Evolutionary conservation across 1,140 invertebrate genomes (phyloP).

Genomic region (Delia radicum): DNA sequence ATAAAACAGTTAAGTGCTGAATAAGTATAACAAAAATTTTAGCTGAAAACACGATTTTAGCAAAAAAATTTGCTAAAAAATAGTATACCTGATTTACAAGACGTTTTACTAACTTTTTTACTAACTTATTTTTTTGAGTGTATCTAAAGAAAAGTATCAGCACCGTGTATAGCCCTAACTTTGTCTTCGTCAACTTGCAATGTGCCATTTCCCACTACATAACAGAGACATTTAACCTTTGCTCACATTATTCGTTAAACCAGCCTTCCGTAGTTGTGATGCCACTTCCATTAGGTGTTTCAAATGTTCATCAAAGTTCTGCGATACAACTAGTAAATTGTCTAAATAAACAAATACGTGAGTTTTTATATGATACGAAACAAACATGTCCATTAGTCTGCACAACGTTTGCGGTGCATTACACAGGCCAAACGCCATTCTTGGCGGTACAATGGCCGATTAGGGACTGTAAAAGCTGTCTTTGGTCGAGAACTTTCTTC

Average conservation of each 20-base stretch:
- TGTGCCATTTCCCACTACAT: background rate
- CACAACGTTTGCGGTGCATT: too few species aligned
- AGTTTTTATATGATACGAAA: background rate
- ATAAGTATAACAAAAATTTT: too few species aligned
- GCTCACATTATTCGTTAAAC: background rate
- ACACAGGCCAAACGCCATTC: slow-evolving; percentile 28
- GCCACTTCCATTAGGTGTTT: background rate
- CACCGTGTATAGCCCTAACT: too few species aligned
- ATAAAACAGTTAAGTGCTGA: too few species aligned
- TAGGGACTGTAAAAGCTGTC: slow-evolving; percentile 25
- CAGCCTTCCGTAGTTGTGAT: too few species aligned
- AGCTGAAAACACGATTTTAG: too few species aligned
- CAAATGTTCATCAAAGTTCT: background rate
- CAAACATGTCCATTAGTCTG: background rate
- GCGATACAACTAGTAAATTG: background rate
- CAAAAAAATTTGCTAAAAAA: too few species aligned
- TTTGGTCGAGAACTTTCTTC: slow-evolving; percentile 16
- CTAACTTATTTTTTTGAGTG: too few species aligned
- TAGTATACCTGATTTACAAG: too few species aligned
- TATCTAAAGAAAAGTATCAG: too few species aligned
- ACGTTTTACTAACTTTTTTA: too few species aligned
- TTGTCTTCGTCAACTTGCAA: background rate
- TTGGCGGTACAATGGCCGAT: slow-evolving; percentile 15
- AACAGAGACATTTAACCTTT: slow-evolving; percentile 1
- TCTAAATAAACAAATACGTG: slow-evolving; percentile 10